Evolutionary conservation across 53 echinoderm and acorn worm species (phyloP), one percentile per base, ranked within the genome.

Genomic region (Holothuria leucospilota): DNA sequence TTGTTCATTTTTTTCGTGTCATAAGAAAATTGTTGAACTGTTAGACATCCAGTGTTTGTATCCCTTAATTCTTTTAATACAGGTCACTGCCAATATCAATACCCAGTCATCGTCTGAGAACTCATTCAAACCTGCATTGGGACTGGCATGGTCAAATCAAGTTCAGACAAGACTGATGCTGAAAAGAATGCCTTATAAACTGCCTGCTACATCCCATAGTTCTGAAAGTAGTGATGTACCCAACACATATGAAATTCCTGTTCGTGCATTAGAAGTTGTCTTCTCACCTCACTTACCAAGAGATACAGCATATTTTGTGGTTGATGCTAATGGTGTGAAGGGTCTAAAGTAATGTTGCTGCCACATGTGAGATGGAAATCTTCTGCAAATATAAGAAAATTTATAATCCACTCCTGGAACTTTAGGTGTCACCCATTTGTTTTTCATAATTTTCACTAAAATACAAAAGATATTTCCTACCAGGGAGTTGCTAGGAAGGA

Each of bases 31-130:
- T 15, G 15, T 56, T 18, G 4, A 56, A 56, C 0, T 16, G 15
- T 18, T 56, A 56, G 1, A 11, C 18, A 3, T 56, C 1, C 8
- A 7, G 15, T 3, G 3, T 56, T 56, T 18, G 8, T 56, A 16
- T 56, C 56, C 18, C 56, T 13, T 16, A 49, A 0, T 46, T 56
- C 5, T 56, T 18, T n/a, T n/a, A n/a, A n/a, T 56, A 2, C 56
- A 99, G 99, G 99, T 99, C 14, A 99, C 95, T 34, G 99, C 99
- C 62, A 99, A 95, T 74, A 99, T 99, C 93, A 90, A 82, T 46
- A 41, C 84, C 14, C 30, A 18, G 13, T 66, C 72, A 29, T 38
- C 61, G 15, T 67, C 84, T 18, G 46, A 83, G 29, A 68, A 88
- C 72, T 80, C 84, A 11, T 51, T 92, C 77, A 90, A 95, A 65